Evolutionary conservation across 2,797 vertebrate species (phyloP), one percentile per base, ranked within the genome.

Genomic region (Bovichtus variegatus): DNA sequence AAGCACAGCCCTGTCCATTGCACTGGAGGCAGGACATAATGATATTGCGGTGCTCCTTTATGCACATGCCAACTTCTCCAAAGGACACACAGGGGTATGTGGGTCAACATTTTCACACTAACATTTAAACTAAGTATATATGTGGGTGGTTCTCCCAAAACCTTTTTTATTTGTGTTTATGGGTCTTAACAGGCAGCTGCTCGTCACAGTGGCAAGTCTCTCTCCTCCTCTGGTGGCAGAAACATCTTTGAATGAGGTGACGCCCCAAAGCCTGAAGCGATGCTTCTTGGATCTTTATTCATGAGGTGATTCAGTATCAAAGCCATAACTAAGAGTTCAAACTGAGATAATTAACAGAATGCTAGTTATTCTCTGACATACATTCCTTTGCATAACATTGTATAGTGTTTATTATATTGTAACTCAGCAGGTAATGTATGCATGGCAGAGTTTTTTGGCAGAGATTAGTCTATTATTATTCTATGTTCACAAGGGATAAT

Each of bases 41-140:
- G 97, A 99, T 87, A 99, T 99, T 6, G 98, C 97, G 0, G 96
- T 99, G 91, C 97, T 99, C 36, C 96, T 99, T 51, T 99, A 99
- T 1, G 98, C 98, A 29, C 97, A 97, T 0, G 93, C 97, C 66
- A 99, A 98, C 95, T 99, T 97, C 73, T 97, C 96, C 68, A 98
- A 96, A 95, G 93, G 95, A 72, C 96, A 93, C 69, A 92, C 95
- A 27, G 95, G 94, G 90, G 97, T 98, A 84, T 83, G 96, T 95
- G 55, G 15, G 6, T 60, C 25, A 8, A 12, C 38, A 8, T 16
- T 43, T 73, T 61, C 34, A 62, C 15, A 63, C n/a, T 23, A 44
- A 70, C 68, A 63, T 11, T 50, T 27, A 25, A 64, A 36, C 3
- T 27, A 64, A 59, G 0, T 11, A 46, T 10, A 47, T 5, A 31